Percentiles rank a stretch among this genome's conserved stretches.
Evolutionary conservation across 2,797 vertebrate genomes (phyloP).

Genomic region (Melanotaenia nigrans): DNA sequence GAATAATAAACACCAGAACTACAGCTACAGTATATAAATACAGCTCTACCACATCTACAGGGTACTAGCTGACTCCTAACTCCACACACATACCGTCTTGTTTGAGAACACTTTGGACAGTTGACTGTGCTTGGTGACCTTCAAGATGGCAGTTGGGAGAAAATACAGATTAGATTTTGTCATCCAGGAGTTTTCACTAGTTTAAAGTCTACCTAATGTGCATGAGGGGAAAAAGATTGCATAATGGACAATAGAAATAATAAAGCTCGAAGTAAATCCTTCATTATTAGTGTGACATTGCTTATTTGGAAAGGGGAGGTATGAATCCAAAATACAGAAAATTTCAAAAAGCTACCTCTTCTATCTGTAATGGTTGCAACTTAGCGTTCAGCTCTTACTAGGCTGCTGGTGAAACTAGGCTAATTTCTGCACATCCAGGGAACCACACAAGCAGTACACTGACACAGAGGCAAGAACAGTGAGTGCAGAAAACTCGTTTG

Average conservation of each 20-base stretch:
- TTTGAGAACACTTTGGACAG: constrained; percentile 75
- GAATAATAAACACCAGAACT: constrained; percentile 24
- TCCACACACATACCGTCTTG: constrained; percentile 71
- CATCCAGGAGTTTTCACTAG: constrained; percentile 1
- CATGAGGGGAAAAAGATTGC: constrained; percentile 17
- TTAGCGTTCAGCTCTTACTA: constrained; percentile 24
- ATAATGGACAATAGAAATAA: constrained; percentile 27
- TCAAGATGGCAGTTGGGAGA: constrained; percentile 54
- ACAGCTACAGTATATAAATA: constrained; percentile 26
- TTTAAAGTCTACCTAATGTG: constrained; percentile 23
- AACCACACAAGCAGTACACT: constrained; percentile 72
- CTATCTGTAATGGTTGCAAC: constrained; percentile 20
- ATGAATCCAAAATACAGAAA: constrained; percentile 52
- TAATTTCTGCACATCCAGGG: constrained; percentile 59
- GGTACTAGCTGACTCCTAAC: constrained; percentile 14
- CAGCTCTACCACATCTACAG: constrained; percentile 37
- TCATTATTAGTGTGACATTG: not conserved
- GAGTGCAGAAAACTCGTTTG: constrained; percentile 68
- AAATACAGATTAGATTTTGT: constrained; percentile 42
- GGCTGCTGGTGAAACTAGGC: constrained; percentile 62
- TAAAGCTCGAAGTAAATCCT: not conserved
- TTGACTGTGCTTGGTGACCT: constrained; percentile 62
- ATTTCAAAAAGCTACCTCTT: constrained; percentile 18
- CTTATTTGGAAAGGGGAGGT: not conserved
- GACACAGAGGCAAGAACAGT: constrained; percentile 69